Percentiles rank a stretch among this genome's conserved stretches.
Evolutionary conservation across 2,113 vertebrate genomes (phyloP).

Genomic region (Taurulus bubalis): DNA sequence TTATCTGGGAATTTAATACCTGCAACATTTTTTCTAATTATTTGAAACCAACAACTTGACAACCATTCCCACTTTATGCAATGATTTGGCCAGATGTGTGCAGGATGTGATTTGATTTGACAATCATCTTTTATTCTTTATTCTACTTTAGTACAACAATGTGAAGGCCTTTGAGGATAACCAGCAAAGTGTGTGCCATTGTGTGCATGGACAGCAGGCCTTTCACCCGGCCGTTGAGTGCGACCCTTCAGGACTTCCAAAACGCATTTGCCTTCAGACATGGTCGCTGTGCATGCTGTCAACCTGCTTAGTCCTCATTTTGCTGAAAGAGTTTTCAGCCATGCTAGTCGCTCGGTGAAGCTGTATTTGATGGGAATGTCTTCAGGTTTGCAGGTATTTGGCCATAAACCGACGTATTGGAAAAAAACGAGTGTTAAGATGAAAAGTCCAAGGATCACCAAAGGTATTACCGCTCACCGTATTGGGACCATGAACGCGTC

Average conservation of each 20-base stretch:
- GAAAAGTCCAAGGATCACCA: background rate
- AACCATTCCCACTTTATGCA: background rate
- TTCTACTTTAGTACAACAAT: background rate
- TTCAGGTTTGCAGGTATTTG: background rate
- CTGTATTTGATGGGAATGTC: background rate
- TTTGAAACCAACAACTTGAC: background rate
- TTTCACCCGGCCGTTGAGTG: background rate
- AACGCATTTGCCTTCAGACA: too few relatives aligned
- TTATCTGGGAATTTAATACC: background rate
- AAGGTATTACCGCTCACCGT: background rate
- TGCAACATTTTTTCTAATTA: background rate
- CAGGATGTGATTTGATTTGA: too few relatives aligned
- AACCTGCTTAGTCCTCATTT: too few relatives aligned
- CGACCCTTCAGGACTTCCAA: background rate
- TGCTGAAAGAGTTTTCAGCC: too few relatives aligned
- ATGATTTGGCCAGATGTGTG: background rate
- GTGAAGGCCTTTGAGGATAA: background rate
- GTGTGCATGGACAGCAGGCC: background rate
- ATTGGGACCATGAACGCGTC: background rate
- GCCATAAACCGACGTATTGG: background rate
- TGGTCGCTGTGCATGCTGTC: too few relatives aligned
- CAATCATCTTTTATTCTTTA: background rate
- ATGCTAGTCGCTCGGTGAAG: too few relatives aligned
- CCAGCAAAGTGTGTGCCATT: too few relatives aligned
- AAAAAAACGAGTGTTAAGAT: background rate